A percentile compares a stretch with the other conserved stretches of the same genome.
Evolutionary conservation across 1,140 invertebrate genomes (phyloP).

Genomic region (Oedothorax gibbosus): DNA sequence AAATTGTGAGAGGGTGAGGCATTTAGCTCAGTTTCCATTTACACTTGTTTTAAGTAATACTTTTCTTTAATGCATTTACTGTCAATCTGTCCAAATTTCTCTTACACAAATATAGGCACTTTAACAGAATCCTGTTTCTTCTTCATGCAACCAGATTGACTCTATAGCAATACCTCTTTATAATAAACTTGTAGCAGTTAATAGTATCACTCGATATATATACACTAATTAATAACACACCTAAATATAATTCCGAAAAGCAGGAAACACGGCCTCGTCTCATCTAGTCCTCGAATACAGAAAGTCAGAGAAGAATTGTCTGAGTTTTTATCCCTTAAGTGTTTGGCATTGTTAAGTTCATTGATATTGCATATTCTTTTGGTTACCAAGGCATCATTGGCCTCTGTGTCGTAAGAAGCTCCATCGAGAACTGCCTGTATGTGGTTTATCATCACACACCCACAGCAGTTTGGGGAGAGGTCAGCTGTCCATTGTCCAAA

Average conservation of each 20-base stretch:
- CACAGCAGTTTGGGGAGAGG: slow-evolving; percentile 6
- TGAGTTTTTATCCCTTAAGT: slow-evolving; percentile 36
- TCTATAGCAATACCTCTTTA: slow-evolving; percentile 21
- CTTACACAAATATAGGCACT: slow-evolving; percentile 58
- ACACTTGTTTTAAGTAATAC: no score
- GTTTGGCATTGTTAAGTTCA: slow-evolving; percentile 30
- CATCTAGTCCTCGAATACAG: slow-evolving; percentile 18
- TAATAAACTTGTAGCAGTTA: slow-evolving; percentile 36
- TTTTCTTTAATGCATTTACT: no score
- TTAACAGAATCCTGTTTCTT: slow-evolving; percentile 41
- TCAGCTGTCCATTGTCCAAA: background rate
- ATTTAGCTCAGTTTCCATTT: no score
- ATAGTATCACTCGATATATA: slow-evolving; percentile 32
- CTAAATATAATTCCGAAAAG: slow-evolving; percentile 28
- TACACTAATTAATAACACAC: slow-evolving; percentile 33
- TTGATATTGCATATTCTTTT: slow-evolving; percentile 39
- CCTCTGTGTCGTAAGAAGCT: background rate
- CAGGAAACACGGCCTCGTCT: background rate
- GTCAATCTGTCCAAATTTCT: background rate
- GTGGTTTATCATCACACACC: background rate
- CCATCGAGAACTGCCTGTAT: slow-evolving; percentile 2
- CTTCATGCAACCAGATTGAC: slow-evolving; percentile 19
- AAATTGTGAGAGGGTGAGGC: no score
- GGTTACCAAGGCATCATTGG: background rate
- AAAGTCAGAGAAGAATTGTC: slow-evolving; percentile 50